phyloP scores from a whole-genome alignment of 1,140 invertebrate species.

The Camponotus pennsylvanicus region DNA sequence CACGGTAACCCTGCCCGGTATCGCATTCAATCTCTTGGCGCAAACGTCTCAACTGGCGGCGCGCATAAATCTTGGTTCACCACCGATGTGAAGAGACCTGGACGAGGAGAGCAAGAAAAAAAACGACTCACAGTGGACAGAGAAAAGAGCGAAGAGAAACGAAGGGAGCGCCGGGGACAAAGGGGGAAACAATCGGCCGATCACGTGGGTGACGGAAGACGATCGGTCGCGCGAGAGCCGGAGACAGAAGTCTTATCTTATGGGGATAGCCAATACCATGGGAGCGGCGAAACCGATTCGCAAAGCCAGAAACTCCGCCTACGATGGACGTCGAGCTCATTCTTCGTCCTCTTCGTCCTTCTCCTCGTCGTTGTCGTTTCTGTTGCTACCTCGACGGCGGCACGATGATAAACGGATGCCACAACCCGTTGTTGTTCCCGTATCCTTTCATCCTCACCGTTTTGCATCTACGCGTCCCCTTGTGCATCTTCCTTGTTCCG shows the following conservation, averaged over 20 bases:
- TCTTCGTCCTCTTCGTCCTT: slow-evolving; percentile 45
- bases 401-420: slow-evolving; percentile 58
- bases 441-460: slow-evolving; percentile 61
- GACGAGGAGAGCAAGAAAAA: slow-evolving; percentile 25
- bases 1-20: slow-evolving; percentile 72
- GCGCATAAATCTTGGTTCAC: slow-evolving; percentile 83
- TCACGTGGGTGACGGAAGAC: slow-evolving; percentile 82
- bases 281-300: slow-evolving; percentile 77
- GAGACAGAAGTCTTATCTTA: slow-evolving; percentile 55
- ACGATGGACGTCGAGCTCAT: slow-evolving; percentile 68
- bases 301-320: slow-evolving; percentile 84
- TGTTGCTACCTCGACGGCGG: slow-evolving; percentile 51
- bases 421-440: slow-evolving; percentile 65
- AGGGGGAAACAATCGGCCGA: slow-evolving; percentile 82
- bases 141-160: slow-evolving; percentile 25
- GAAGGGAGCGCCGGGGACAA: slow-evolving; percentile 69
- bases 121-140: slow-evolving; percentile 34
- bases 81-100: slow-evolving; percentile 50
- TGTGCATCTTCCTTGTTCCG: slow-evolving; percentile 44
- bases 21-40: slow-evolving; percentile 84
- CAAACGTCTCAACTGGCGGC: slow-evolving; percentile 85
- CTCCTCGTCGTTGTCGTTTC: slow-evolving; percentile 58
- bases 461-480: slow-evolving; percentile 7
- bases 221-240: slow-evolving; percentile 58
- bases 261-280: slow-evolving; percentile 78